Conservation (phyloP, 2,888 invertebrate genomes). For the Anodontia alba region DNA sequence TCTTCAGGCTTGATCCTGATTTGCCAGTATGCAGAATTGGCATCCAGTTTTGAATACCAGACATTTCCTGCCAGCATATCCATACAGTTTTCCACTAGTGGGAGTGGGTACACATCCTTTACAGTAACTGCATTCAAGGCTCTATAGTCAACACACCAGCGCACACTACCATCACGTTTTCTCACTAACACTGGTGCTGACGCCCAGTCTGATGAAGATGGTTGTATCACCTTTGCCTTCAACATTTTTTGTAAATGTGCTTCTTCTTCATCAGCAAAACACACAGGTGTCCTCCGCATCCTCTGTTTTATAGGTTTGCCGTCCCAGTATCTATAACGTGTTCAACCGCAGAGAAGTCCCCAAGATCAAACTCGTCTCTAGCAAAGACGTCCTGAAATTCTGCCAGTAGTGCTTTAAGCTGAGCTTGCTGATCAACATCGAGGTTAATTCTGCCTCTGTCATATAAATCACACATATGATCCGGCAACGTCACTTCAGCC, state of each 20-base stretch:
- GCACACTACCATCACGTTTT: conserved; percentile 30
- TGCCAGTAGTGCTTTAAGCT: background rate
- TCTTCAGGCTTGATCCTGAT: conserved; percentile 33
- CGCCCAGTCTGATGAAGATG: conserved; percentile 47
- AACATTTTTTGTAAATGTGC: conserved; percentile 38
- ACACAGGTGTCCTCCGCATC: conserved; percentile 37
- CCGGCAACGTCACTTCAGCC: conserved; percentile 10
- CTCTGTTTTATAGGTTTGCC: conserved; percentile 39
- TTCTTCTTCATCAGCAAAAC: conserved; percentile 38
- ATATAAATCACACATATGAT: conserved; percentile 31
- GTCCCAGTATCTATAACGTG: conserved; percentile 40
- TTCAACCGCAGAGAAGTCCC: conserved; percentile 28
- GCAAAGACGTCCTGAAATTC: conserved; percentile 48
- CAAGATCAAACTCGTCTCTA: conserved; percentile 39
- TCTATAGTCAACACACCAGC: conserved; percentile 50
- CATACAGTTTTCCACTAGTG: conserved; percentile 39
- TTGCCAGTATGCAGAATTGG: conserved; percentile 36
- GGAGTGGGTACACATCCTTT: conserved; percentile 47
- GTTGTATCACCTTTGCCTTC: conserved; percentile 39
- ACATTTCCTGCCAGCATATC: conserved; percentile 37
- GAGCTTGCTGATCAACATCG: background rate
- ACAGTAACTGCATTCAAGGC: conserved; percentile 36
- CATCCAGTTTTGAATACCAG: conserved; percentile 30
- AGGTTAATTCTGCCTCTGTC: conserved; percentile 6
- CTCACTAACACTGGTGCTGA: conserved; percentile 47